Conservation (phyloP, 2,888 invertebrate species). For the Xestoiulus laeticollis region DNA sequence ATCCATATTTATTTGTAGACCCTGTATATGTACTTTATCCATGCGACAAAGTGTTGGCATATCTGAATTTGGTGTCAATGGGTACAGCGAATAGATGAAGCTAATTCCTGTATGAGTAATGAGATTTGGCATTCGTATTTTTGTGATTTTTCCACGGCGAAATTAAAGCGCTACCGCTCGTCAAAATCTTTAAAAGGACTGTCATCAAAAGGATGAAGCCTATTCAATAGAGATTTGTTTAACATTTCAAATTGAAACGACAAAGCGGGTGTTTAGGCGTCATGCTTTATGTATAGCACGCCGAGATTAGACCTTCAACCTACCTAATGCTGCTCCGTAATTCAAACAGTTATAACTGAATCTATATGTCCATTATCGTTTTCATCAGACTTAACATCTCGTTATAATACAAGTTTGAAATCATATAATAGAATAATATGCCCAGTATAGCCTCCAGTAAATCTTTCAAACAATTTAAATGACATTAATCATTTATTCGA, state of each 20-base stretch:
- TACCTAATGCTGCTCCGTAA: background rate
- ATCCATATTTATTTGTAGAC: background rate
- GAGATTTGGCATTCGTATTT: conserved; percentile 32
- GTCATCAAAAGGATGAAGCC: conserved; percentile 31
- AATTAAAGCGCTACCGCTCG: conserved; percentile 32
- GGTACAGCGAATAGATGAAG: background rate
- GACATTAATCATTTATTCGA: too few relatives aligned
- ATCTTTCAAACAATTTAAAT: too few relatives aligned
- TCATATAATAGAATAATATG: too few relatives aligned
- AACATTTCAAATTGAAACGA: conserved; percentile 31
- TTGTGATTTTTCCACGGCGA: background rate
- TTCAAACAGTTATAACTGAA: background rate
- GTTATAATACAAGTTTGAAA: background rate
- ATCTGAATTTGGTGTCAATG: background rate
- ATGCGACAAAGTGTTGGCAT: background rate
- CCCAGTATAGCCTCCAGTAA: too few relatives aligned
- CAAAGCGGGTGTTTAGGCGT: background rate
- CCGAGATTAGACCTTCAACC: background rate
- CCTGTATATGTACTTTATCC: background rate
- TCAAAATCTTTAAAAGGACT: conserved; percentile 32
- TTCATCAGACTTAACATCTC: background rate
- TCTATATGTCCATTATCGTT: background rate
- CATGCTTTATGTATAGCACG: background rate
- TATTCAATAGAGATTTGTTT: conserved; percentile 36
- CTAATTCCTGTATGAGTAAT: conserved; percentile 30